Percentiles rank a stretch among this genome's conserved stretches.
These are phyloP conservation scores for Pangasianodon hypophthalmus DNA, from an alignment of 2,113 vertebrate species.

Conservation along the genomic window DNA sequence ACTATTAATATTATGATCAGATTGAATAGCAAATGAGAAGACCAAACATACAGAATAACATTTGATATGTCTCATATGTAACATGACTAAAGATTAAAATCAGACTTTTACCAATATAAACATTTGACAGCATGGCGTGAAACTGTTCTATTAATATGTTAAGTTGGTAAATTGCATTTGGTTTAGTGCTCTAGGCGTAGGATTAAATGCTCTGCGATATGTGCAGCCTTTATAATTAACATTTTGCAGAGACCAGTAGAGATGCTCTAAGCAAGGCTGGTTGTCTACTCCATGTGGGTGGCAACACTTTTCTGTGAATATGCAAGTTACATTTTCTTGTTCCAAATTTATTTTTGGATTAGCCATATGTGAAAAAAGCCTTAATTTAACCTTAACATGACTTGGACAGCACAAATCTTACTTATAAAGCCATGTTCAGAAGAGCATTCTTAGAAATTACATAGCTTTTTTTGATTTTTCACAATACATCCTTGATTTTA, in stretches of 20 bases:
- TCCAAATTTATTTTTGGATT: conserved; percentile 1
- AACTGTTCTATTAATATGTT: conserved; percentile 14
- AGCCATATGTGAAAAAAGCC: not conserved
- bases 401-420: not conserved
- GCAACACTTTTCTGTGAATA: not conserved
- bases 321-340: not conserved
- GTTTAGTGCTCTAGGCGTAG: not conserved
- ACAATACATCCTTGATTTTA: not conserved
- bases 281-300: not conserved
- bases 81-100: not conserved
- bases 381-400: not conserved
- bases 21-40: not conserved
- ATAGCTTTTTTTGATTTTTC: not conserved
- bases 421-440: not conserved
- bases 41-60: not conserved
- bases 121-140: not conserved
- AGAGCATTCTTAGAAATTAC: not conserved
- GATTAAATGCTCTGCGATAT: conserved; percentile 9
- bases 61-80: not conserved
- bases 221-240: conserved; percentile 29
- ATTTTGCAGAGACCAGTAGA: not conserved
- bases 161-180: conserved; percentile 14
- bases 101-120: not conserved
- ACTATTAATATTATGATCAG: not conserved
- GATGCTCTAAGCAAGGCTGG: conserved; percentile 8